Percentiles rank a stretch among this genome's conserved stretches.
These are phyloP conservation scores for Drosophila yooni DNA, from an alignment of 2,888 invertebrate species.

Conservation along the genomic window DNA sequence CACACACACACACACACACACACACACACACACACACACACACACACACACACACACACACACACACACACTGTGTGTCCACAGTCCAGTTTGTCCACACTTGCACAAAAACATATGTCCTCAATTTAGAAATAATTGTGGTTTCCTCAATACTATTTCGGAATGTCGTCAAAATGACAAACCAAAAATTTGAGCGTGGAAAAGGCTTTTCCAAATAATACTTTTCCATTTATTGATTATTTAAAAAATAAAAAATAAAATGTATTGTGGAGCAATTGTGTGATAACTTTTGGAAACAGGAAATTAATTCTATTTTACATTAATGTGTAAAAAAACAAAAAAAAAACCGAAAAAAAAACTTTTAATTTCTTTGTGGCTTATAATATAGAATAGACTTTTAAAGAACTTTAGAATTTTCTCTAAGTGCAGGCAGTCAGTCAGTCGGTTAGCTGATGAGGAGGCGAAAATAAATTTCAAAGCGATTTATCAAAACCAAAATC, in stretches of 20 bases:
- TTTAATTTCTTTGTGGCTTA: neutral
- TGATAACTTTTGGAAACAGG: neutral
- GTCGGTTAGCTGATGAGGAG: conserved; percentile 26
- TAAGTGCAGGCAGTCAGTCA: conserved; percentile 10
- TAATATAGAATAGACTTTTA: neutral
- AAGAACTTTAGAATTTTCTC: neutral
- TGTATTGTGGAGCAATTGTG: no score
- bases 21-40: neutral
- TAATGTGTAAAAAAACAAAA: neutral
- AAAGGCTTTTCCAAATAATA: neutral
- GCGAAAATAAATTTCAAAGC: conserved; percentile 69
- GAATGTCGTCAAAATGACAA: neutral
- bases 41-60: neutral
- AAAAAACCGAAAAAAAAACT: no score
- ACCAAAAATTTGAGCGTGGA: neutral
- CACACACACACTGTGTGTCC: neutral
- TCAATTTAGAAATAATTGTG: no score
- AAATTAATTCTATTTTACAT: neutral
- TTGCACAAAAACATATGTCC: neutral
- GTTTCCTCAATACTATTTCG: neutral
- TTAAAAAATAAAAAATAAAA: no score
- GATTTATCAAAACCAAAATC: conserved; percentile 69
- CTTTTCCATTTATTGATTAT: no score
- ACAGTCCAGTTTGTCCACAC: conserved; percentile 17
- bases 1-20: neutral